Evolutionary conservation across 2,888 invertebrate genomes (phyloP), one percentile per base, ranked within the genome.

Genomic region (Ophioninae sp.): DNA sequence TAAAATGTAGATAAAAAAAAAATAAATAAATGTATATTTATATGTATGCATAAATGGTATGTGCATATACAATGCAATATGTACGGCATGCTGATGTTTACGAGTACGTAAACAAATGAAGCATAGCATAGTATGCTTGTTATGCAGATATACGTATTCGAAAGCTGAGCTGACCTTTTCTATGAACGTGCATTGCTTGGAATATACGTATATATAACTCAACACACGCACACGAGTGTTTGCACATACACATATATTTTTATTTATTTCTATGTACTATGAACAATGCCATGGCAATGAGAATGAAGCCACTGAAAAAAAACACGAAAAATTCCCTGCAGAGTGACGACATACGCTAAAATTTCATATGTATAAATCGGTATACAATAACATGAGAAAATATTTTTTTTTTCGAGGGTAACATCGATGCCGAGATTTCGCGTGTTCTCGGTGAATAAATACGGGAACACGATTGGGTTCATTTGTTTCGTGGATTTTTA

Each of bases 311-410:
- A 56, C 56, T 58, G 30, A 69, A 58, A 69, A 69, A n/a, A 30
- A 69, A 69, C 7, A 61, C 20, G 10, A 75, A 37, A 76, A 81
- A 58, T 22, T 61, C 39, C 22, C 17, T 9, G 37, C 9, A 23
- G 23, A 69, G 67, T 72, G 65, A 67, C 72, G 71, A 76, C 61
- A 59, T 37, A 72, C 61, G 72, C 44, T 65, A 51, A 76, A 72
- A 51, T 64, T 20, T 39, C 9, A 1, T 39, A 30, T 37, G 23
- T n/a, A n/a, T 37, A n/a, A n/a, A 23, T 23, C 37, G 17, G 37
- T 1, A 69, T 41, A 41, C 22, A 22, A 22, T 44, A 3, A 44
- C 13, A 13, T 44, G 44, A 10, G 41, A 8, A 30, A 30, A 63
- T 8, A 22, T 30, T 8, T 9, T 10, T 74, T 64, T n/a, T 74